phyloP scores from a whole-genome alignment of 2,888 invertebrate species.

The Drosophila prolongata region DNA sequence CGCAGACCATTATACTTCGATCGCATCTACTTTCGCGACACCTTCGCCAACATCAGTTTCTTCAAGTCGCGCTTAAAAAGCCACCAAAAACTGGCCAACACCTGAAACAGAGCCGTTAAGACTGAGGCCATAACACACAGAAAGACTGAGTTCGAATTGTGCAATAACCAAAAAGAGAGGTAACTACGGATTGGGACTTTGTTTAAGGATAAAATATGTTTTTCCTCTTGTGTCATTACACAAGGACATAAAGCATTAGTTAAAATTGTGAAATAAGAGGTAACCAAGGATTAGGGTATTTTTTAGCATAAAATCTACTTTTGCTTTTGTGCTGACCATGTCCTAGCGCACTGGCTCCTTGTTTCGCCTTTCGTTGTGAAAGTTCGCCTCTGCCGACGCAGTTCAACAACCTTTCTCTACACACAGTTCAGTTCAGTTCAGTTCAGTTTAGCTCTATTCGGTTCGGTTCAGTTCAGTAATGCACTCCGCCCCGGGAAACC shows the following conservation, averaged over 20 bases:
- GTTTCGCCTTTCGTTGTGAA: slow-evolving; percentile 29
- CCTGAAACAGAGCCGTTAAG: slow-evolving; percentile 60
- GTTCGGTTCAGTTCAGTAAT: slow-evolving; percentile 39
- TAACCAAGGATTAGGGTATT: background rate
- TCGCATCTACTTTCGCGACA: slow-evolving; percentile 83
- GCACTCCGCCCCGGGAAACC: slow-evolving; percentile 53
- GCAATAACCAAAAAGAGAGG: slow-evolving; percentile 9
- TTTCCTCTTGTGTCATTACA: no score
- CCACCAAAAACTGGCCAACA: slow-evolving; percentile 58
- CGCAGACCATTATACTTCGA: slow-evolving; percentile 72
- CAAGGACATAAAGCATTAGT: no score
- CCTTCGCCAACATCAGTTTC: slow-evolving; percentile 83
- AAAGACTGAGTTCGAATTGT: slow-evolving; percentile 25
- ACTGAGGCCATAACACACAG: slow-evolving; percentile 47
- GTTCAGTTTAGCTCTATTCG: slow-evolving; percentile 18
- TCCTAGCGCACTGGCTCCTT: slow-evolving; percentile 53
- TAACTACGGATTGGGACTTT: slow-evolving; percentile 2
- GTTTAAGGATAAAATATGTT: no score
- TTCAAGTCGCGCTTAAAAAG: slow-evolving; percentile 84
- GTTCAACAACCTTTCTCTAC: slow-evolving; percentile 73
- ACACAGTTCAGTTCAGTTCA: slow-evolving; percentile 41
- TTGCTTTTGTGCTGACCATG: slow-evolving; percentile 62
- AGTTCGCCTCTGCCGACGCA: slow-evolving; percentile 48
- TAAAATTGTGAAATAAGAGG: slow-evolving; percentile 7
- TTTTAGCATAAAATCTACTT: slow-evolving; percentile 48